Evolutionary conservation across 2,113 vertebrate genomes (phyloP).

Genomic region (Daubentonia madagascariensis): DNA sequence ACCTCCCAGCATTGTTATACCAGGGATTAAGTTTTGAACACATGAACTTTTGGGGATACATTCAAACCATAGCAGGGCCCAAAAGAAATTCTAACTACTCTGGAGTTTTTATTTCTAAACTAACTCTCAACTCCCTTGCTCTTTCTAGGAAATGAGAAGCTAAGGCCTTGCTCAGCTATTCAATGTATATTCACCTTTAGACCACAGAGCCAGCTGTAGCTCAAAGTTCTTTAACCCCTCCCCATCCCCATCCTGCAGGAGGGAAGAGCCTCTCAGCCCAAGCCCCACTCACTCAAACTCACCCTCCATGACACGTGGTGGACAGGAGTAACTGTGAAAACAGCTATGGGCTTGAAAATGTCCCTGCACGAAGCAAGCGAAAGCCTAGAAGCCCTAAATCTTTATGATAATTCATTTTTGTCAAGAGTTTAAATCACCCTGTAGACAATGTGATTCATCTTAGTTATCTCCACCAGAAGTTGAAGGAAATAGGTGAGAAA

Average conservation of each 20-base stretch:
- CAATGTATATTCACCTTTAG: not conserved
- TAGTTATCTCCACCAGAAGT: not conserved
- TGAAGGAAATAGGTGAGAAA: not conserved
- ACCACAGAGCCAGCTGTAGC: not conserved
- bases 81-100: not conserved
- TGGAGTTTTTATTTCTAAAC: constrained; percentile 23
- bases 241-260: not conserved
- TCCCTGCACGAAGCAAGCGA: not conserved
- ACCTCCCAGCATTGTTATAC: not conserved
- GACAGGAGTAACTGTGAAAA: not conserved
- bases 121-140: not conserved
- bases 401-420: not conserved
- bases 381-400: not conserved
- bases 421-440: not conserved
- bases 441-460: not conserved
- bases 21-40: not conserved
- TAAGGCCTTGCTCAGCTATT: not conserved
- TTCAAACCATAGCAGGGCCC: not conserved
- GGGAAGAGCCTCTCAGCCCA: not conserved
- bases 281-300: not conserved
- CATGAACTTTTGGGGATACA: not conserved
- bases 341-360: not conserved
- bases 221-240: not conserved
- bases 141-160: not conserved
- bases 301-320: not conserved